phyloP scores from a whole-genome alignment of 2,888 invertebrate species.

The Scaeva pyrastri region DNA sequence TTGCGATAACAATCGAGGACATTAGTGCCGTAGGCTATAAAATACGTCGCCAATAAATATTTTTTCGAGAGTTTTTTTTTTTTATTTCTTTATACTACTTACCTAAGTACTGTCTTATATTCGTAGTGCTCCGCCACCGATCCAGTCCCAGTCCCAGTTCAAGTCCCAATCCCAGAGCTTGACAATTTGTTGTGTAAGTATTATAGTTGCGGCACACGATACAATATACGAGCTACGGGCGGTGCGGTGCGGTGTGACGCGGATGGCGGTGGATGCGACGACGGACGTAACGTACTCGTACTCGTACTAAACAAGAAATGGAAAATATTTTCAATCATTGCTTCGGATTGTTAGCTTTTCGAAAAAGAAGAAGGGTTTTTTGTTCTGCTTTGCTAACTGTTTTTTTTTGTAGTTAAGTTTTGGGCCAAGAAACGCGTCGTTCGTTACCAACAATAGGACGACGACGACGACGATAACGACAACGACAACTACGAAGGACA shows the following conservation, averaged over 20 bases:
- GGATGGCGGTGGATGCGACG: too few species aligned
- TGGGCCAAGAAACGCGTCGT: constrained; percentile 45
- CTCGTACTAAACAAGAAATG: constrained; percentile 28
- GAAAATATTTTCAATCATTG: constrained; percentile 33
- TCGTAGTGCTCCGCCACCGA: not conserved
- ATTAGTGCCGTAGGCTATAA: constrained; percentile 75
- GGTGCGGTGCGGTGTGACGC: too few species aligned
- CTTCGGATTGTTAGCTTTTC: constrained; percentile 21
- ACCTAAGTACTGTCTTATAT: constrained; percentile 10
- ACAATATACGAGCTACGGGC: not conserved
- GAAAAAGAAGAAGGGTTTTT: constrained; percentile 8
- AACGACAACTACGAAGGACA: constrained; percentile 50
- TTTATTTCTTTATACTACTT: not conserved
- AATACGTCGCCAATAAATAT: constrained; percentile 74
- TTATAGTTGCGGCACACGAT: constrained; percentile 60
- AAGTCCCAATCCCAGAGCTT: constrained; percentile 1
- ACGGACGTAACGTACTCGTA: not conserved
- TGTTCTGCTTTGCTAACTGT: constrained; percentile 14
- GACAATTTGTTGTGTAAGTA: constrained; percentile 53
- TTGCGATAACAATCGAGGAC: constrained; percentile 76
- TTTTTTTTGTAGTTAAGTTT: constrained; percentile 9
- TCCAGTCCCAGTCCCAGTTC: not conserved
- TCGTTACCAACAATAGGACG: constrained; percentile 14
- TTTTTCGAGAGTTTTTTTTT: constrained; percentile 41
- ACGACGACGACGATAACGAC: too few species aligned